Evolutionary conservation across 2,113 vertebrate genomes (phyloP).

Genomic region (Phylloscopus trochiloides): DNA sequence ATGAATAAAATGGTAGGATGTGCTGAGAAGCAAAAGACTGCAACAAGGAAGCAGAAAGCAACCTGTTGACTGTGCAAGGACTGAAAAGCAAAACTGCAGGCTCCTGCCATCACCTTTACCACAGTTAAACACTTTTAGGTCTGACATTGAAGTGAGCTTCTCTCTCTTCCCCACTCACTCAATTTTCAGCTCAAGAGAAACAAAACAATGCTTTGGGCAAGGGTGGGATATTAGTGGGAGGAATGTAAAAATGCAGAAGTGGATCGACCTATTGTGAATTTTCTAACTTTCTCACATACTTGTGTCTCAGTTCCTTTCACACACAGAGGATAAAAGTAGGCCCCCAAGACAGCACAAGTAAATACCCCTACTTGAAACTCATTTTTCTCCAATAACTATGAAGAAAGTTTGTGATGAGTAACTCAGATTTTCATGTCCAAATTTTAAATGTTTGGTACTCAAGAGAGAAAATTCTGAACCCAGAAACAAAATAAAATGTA

Average conservation of each 20-base stretch:
- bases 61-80: neutral
- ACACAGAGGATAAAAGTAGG: neutral
- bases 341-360: neutral
- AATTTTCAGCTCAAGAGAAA: neutral
- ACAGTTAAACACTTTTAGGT: neutral
- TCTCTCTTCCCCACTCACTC: neutral
- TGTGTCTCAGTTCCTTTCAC: neutral
- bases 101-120: neutral
- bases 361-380: neutral
- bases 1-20: neutral
- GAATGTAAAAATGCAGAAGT: neutral
- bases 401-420: neutral
- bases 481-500: neutral
- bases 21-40: constrained; percentile 1
- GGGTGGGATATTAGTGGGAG: neutral
- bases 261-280: neutral
- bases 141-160: neutral
- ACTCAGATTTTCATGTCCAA: neutral
- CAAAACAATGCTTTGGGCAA: neutral
- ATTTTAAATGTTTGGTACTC: neutral
- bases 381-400: neutral
- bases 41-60: constrained; percentile 9
- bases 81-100: neutral
- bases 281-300: neutral
- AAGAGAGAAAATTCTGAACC: neutral